phyloP scores from a whole-genome alignment of 2,888 invertebrate genomes.

The Campaea margaritaria region DNA sequence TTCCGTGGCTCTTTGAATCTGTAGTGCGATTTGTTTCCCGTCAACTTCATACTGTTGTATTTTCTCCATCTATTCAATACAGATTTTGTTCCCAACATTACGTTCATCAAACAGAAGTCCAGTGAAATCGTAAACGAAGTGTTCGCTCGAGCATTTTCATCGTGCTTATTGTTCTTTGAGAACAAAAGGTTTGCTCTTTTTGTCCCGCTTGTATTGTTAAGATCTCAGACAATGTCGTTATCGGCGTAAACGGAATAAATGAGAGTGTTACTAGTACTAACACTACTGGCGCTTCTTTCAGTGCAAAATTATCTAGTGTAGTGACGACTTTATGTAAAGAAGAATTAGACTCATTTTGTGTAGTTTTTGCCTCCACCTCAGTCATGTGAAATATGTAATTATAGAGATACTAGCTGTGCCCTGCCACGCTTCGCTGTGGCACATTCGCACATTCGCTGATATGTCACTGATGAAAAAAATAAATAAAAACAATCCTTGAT shows the following conservation, averaged over 20 bases:
- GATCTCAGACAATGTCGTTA: constrained; percentile 34
- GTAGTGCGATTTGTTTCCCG: too few species aligned
- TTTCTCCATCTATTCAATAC: neutral
- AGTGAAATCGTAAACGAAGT: constrained; percentile 21
- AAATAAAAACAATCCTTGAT: too few species aligned
- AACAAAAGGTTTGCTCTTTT: constrained; percentile 70
- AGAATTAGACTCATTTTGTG: neutral
- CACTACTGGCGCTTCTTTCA: constrained; percentile 6
- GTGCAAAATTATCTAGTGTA: neutral
- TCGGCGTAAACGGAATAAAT: constrained; percentile 33
- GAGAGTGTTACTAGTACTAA: constrained; percentile 23
- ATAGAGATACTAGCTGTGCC: too few species aligned
- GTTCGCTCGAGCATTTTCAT: constrained; percentile 66
- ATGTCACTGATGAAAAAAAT: too few species aligned
- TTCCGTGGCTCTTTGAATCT: too few species aligned
- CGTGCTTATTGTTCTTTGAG: constrained; percentile 64
- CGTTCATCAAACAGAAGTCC: constrained; percentile 22
- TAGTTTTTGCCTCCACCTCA: too few species aligned
- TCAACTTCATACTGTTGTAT: too few species aligned
- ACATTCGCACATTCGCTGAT: too few species aligned
- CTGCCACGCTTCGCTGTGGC: too few species aligned
- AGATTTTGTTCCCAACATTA: neutral
- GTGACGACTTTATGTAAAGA: neutral
- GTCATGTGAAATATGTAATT: too few species aligned
- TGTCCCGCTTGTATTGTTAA: constrained; percentile 65